Evolutionary conservation across 2,797 vertebrate genomes (phyloP).

Genomic region (Danio albolineatus): DNA sequence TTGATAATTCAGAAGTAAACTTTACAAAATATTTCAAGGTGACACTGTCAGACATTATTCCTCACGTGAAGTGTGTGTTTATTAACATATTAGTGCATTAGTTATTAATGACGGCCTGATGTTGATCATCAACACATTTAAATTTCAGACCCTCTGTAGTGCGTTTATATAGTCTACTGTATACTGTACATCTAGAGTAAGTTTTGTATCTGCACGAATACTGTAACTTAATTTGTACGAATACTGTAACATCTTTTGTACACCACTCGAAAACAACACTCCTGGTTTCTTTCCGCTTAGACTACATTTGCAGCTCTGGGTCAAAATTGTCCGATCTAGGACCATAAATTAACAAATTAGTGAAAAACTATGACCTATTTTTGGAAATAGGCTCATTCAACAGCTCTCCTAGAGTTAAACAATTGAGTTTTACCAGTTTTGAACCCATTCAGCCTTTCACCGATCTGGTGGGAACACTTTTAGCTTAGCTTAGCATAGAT

Average conservation of each 20-base stretch:
- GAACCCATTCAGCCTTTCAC: too few relatives aligned
- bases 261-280: slow-evolving; percentile 16
- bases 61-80: slow-evolving; percentile 68
- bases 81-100: slow-evolving; percentile 33
- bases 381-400: too few relatives aligned
- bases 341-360: slow-evolving; percentile 8
- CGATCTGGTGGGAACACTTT: too few relatives aligned
- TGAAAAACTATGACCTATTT: not conserved
- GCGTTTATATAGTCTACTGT: slow-evolving; percentile 3
- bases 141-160: slow-evolving; percentile 9
- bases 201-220: slow-evolving; percentile 13
- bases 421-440: too few relatives aligned
- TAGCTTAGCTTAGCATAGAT: too few relatives aligned
- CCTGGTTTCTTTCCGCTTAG: slow-evolving; percentile 3
- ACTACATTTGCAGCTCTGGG: slow-evolving; percentile 16
- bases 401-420: too few relatives aligned
- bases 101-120: slow-evolving; percentile 1
- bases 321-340: slow-evolving; percentile 20
- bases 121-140: slow-evolving; percentile 14
- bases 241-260: not conserved
- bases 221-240: not conserved
- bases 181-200: slow-evolving; percentile 14
- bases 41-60: slow-evolving; percentile 56
- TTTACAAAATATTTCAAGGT: slow-evolving; percentile 59
- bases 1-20: slow-evolving; percentile 68